Evolutionary conservation across 2,888 invertebrate genomes (phyloP).

Genomic region (Drosophila histrio): DNA sequence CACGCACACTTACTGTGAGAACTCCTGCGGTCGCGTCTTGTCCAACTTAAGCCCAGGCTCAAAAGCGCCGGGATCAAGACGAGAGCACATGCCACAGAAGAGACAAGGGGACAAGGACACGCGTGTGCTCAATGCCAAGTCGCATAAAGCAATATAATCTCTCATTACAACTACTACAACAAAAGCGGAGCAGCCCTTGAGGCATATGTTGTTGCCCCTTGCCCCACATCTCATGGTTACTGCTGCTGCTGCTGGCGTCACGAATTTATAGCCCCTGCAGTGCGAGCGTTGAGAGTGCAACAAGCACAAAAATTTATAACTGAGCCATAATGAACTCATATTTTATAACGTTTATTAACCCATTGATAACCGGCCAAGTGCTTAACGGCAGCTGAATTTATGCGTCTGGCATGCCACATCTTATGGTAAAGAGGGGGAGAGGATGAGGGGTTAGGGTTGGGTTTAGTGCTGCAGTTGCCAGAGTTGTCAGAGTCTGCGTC

Average conservation of each 20-base stretch:
- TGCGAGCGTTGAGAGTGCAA: constrained; percentile 64
- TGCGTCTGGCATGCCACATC: constrained; percentile 61
- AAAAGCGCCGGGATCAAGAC: constrained; percentile 64
- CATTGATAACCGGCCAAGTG: constrained; percentile 76
- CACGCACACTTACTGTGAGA: background rate
- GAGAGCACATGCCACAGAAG: constrained; percentile 32
- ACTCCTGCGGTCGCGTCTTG: constrained; percentile 38
- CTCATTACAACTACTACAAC: constrained; percentile 76
- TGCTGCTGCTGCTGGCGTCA: constrained; percentile 40
- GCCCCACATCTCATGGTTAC: constrained; percentile 2
- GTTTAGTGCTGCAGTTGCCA: background rate
- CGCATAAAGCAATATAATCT: constrained; percentile 78
- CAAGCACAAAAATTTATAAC: constrained; percentile 76
- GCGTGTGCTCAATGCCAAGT: constrained; percentile 65
- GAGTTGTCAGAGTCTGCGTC: constrained; percentile 28
- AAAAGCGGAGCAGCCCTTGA: constrained; percentile 49
- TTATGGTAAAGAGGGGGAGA: background rate
- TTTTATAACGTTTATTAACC: constrained; percentile 78
- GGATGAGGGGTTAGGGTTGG: background rate
- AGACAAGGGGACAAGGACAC: constrained; percentile 48
- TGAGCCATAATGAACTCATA: constrained; percentile 77
- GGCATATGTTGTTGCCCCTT: constrained; percentile 56
- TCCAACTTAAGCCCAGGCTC: constrained; percentile 50
- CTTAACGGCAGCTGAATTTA: constrained; percentile 67
- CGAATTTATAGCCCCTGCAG: constrained; percentile 76